Evolutionary conservation across 2,113 vertebrate species (phyloP).

Genomic region (Ginglymostoma cirratum): DNA sequence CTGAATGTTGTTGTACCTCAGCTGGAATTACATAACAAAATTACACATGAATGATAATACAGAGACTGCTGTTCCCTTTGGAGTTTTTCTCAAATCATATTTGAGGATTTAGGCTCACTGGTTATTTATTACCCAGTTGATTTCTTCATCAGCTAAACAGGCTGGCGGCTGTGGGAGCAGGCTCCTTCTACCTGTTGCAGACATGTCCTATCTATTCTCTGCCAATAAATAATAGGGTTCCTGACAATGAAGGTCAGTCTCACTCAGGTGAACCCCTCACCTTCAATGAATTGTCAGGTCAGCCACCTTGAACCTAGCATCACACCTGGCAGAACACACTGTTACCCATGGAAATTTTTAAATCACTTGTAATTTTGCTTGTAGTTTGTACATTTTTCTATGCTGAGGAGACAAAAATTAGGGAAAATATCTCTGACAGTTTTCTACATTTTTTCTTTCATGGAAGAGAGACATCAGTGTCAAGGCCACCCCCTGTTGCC

Average conservation of each 20-base stretch:
- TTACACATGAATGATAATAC: background rate
- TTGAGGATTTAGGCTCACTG: background rate
- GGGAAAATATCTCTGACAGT: background rate
- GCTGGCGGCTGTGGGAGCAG: too few species aligned
- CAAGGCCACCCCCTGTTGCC: too few species aligned
- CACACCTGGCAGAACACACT: background rate
- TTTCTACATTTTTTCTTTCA: too few species aligned
- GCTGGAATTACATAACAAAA: constrained; percentile 38
- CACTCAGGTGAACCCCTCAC: background rate
- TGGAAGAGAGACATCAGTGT: too few species aligned
- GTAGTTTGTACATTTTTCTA: background rate
- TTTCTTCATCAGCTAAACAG: background rate
- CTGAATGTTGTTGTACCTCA: constrained; percentile 36
- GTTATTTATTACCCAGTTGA: background rate
- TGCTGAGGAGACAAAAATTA: background rate
- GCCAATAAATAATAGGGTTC: background rate
- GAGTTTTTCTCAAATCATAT: background rate
- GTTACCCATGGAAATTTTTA: background rate
- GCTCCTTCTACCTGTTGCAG: background rate
- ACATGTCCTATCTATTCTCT: background rate
- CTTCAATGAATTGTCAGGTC: background rate
- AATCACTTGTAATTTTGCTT: background rate
- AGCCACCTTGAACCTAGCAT: background rate
- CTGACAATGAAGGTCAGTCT: background rate
- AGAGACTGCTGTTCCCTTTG: too few species aligned